Base-by-base conservation (phyloP, 2,888 invertebrate species). In the Drosophila mulleri region DNA sequence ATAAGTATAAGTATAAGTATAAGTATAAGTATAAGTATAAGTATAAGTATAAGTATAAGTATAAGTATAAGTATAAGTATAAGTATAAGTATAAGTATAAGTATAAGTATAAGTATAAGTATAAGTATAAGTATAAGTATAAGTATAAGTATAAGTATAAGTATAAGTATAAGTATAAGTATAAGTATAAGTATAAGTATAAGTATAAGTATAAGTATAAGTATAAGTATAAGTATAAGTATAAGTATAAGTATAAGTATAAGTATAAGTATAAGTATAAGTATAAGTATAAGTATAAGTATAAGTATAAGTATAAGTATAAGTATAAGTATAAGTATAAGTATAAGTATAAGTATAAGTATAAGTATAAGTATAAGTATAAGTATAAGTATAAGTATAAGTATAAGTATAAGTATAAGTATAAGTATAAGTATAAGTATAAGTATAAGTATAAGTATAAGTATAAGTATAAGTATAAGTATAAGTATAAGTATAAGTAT, bases 361-460 rank as follows among this genome's bases (percentile, higher is more conserved):
- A 44, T 20, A 44, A 44, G 20, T 44, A 44, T 44, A 44, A 44
- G 20, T 44, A 44, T 20, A 47, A 47, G 23, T 47, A 47, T 47
- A 47, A 47, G 23, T 47, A 47, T 47, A 26, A 47, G 16, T 56
- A 52, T 23, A 26, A 47, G 16, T 47, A 47, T 47, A 47, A 26
- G 23, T 47, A 47, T 47, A 47, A 47, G 23, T 47, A 47, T 47
- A 47, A 47, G 23, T 47, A 47, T 47, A 45, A 45, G 23, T 47
- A 47, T 47, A 47, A 47, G 23, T 47, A 47, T 47, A 47, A 47
- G 23, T 47, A 47, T 47, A 47, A 47, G 23, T 47, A 47, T 47
- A 47, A 26, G 18, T 37, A 37, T 53, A 37, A 37, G 18, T 53
- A 53, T 53, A 37, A 53, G 35, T 53, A 53, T 53, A 53, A 47